These are phyloP conservation scores for Escarpia spicata DNA, from an alignment of 2,888 invertebrate genomes.

Conservation along the genomic window DNA sequence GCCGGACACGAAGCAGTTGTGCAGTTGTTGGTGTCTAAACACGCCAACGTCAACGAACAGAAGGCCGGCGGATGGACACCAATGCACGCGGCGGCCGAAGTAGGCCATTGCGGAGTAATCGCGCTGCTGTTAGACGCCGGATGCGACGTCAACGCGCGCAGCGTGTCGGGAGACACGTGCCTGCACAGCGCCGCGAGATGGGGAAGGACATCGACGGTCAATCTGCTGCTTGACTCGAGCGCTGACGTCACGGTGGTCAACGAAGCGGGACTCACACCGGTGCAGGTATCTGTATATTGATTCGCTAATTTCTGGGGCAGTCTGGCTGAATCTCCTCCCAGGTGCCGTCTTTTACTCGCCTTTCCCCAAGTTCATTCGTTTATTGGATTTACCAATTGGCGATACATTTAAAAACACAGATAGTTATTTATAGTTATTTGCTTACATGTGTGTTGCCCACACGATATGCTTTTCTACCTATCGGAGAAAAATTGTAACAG, in stretches of 20 bases:
- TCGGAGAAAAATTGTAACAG: too few relatives aligned
- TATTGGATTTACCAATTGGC: too few relatives aligned
- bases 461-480: too few relatives aligned
- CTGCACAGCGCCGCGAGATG: constrained; percentile 60
- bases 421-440: too few relatives aligned
- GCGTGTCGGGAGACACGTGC: constrained; percentile 44
- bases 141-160: constrained; percentile 24
- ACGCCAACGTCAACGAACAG: constrained; percentile 17
- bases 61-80: constrained; percentile 27
- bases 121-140: constrained; percentile 30
- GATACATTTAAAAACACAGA: too few relatives aligned
- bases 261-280: constrained; percentile 44
- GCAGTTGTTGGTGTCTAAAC: constrained; percentile 1
- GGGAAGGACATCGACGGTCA: constrained; percentile 24
- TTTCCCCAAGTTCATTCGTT: too few relatives aligned
- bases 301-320: too few relatives aligned
- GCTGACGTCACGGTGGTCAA: constrained; percentile 23
- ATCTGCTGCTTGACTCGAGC: constrained; percentile 27
- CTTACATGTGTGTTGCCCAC: too few relatives aligned
- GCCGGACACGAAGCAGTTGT: constrained; percentile 23
- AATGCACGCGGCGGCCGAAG: constrained; percentile 31
- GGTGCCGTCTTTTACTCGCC: too few relatives aligned
- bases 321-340: too few relatives aligned
- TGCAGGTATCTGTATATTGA: constrained; percentile 51
- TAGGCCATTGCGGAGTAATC: constrained; percentile 27